Base-by-base conservation (phyloP, 2,888 invertebrate species). In the Caenorhabditis angaria region DNA sequence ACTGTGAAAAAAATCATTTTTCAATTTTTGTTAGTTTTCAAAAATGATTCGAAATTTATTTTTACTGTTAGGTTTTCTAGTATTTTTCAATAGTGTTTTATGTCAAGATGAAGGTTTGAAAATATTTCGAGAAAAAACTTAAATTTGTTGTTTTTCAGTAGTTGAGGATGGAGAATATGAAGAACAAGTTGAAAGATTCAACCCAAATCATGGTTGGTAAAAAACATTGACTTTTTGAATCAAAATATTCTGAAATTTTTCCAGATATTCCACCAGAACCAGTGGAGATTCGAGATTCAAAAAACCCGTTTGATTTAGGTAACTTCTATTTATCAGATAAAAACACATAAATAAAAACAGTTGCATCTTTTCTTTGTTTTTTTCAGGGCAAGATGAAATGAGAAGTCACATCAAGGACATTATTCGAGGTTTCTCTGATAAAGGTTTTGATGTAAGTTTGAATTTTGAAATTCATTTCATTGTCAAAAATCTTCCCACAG, bases 361-460 rank as follows among this genome's bases (percentile, higher is more conserved):
- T 8, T 32, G 32, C 12, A 32, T 32, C 32, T 32, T 32, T 18
- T 41, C 18, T 2, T 57, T 28, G 24, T 62, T 41, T n/a, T 55
- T 10, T 35, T 61, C 50, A 71, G 66, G 54, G 24, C 58, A 48
- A 48, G 66, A 66, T 18, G 61, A 61, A 18, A 58, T 72, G 50
- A 55, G 22, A 22, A 64, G 48, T 25, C 67, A 68, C 22, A 48
- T 73, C 62, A 73, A 65, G 65, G 73, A 68, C 73, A 65, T 73
- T 25, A 61, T 73, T 57, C 68, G 73, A 24, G 73, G 73, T 25
- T 65, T 73, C 65, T 68, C 68, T 61, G 73, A 73, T 69, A 73
- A 62, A 51, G 68, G 65, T 55, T 57, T 73, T 24, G 67, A 65
- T 55, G 73, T 73, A 25, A 24, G 47, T 41, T 8, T 5, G 24